phyloP scores from a whole-genome alignment of 2,797 vertebrate genomes.

The Poeciliopsis gracilis region DNA sequence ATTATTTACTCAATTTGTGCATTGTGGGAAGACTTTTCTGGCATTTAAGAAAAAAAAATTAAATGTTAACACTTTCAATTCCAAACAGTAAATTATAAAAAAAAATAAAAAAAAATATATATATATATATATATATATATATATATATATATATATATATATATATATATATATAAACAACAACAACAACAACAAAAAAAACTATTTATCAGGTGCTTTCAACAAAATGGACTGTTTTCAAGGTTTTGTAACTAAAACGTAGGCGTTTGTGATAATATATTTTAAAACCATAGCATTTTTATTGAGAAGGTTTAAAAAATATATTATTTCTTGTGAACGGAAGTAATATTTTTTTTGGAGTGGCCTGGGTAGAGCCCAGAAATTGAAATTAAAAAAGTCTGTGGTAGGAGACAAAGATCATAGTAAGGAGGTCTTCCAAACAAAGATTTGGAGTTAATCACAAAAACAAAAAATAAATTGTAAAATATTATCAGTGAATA shows the following conservation, averaged over 20 bases:
- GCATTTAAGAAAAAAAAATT: neutral
- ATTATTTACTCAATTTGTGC: conserved; percentile 38
- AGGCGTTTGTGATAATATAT: neutral
- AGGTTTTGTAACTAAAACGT: neutral
- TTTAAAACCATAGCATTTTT: neutral
- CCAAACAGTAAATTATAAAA: neutral
- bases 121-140: no score
- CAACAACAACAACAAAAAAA: no score
- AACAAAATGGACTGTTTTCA: neutral
- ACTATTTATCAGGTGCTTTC: neutral
- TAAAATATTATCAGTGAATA: neutral
- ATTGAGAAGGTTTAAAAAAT: neutral
- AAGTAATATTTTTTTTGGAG: neutral
- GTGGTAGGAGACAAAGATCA: neutral
- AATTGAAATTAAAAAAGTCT: neutral
- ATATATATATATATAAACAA: no score
- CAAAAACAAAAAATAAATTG: neutral
- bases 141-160: no score
- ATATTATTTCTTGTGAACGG: neutral
- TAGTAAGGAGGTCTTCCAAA: neutral
- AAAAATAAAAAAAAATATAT: no score
- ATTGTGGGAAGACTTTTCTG: conserved; percentile 26
- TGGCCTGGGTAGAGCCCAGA: neutral
- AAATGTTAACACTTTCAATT: neutral
- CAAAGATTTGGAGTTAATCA: neutral